Evolutionary conservation across 2,797 vertebrate species (phyloP), one percentile per base, ranked within the genome.

Genomic region (Hydrolagus colliei): DNA sequence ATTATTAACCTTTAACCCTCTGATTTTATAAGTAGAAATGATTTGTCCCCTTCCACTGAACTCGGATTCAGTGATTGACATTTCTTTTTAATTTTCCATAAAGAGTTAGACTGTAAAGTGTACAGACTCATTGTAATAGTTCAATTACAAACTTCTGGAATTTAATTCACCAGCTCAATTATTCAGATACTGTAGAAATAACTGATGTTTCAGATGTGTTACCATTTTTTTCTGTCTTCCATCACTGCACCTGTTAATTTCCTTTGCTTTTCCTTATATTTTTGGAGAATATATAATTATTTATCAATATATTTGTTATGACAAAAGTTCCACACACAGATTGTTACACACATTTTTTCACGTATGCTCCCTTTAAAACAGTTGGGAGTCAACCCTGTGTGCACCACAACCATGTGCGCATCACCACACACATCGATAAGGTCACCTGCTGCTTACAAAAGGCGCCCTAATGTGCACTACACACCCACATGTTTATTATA

Each of bases 151-250:
- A 18, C 62, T 41, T 71, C 79, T 84, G 79, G 63, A 68, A 65
- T 84, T 84, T 84, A 41, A 84, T 68, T 84, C 68, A 35, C 68
- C 65, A 71, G 79, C 10, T 84, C 79, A 84, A 16, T 84, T 84
- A 18, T 71, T 77, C 32, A 68, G 79, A 84, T 63, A 41, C 27
- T 71, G 52, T 65, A 71, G 79, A 67, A 27, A 27, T 71, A 84
- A 67, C 79, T 71, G 12, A 14, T 52, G 41, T 62, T 63, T 82
- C 78, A 68, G 79, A 52, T 67, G 65, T 6, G 61, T 82, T 84
- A 65, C 20, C 32, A 35, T 35, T 20, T 84, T 84, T 52, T 52
- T 65, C 13, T 71, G 41, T 68, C 65, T 18, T 65, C 62, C 32
- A 16, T 27, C 32, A n/a, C 18, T 71, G 63, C 79, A 52, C 3